Conservation (phyloP, 2,113 vertebrate species). For the Poicephalus meyeri region DNA sequence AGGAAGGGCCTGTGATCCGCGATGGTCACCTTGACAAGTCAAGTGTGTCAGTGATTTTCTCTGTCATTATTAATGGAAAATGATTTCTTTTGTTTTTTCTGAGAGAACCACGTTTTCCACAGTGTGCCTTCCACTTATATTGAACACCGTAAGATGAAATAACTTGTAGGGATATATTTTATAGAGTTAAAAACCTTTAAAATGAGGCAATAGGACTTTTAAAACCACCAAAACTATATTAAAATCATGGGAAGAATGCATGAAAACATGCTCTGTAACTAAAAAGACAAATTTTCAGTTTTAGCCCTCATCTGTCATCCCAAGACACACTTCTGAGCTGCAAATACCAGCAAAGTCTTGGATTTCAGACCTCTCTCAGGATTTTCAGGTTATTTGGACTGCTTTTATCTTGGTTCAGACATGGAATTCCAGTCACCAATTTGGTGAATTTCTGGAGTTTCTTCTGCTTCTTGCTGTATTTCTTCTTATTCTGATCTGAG, state of each 20-base stretch:
- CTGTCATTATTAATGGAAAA: not conserved
- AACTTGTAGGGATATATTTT: not conserved
- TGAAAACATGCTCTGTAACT: not conserved
- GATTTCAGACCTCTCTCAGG: not conserved
- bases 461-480: not conserved
- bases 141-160: not conserved
- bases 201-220: not conserved
- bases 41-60: not conserved
- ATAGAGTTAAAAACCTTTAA: not conserved
- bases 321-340: not conserved
- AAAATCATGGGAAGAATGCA: not conserved
- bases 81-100: not conserved
- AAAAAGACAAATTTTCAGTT: not conserved
- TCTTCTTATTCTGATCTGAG: not conserved
- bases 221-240: not conserved
- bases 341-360: not conserved
- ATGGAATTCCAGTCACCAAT: not conserved
- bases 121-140: not conserved
- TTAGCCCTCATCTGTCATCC: not conserved
- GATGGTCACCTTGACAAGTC: not conserved
- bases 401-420: not conserved
- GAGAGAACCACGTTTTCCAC: not conserved
- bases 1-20: not conserved
- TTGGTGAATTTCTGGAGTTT: not conserved
- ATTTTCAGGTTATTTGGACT: not conserved